phyloP scores from a whole-genome alignment of 2,113 vertebrate genomes.

The Protobothrops mucrosquamatus region DNA sequence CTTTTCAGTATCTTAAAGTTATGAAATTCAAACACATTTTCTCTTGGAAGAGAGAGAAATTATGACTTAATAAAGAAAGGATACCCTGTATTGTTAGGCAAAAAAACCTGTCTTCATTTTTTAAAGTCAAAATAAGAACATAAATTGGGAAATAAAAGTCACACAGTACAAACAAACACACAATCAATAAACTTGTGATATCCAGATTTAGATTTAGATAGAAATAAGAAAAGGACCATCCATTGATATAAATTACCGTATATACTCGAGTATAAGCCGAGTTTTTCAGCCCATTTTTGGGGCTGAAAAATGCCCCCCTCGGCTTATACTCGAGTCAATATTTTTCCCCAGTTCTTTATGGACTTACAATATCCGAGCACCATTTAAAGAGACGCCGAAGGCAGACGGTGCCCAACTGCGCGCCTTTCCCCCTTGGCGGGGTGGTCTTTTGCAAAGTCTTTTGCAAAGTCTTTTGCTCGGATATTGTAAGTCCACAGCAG shows the following conservation, averaged over 20 bases:
- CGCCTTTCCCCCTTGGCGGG: too few relatives aligned
- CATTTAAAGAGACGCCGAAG: too few relatives aligned
- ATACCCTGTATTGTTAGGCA: background rate
- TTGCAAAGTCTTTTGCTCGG: too few relatives aligned
- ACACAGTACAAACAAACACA: background rate
- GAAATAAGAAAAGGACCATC: background rate
- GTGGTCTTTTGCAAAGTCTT: too few relatives aligned
- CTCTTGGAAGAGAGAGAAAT: background rate
- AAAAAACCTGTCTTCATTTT: background rate
- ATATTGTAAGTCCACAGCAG: too few relatives aligned
- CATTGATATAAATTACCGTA: background rate
- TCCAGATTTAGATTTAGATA: background rate
- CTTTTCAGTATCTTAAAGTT: background rate
- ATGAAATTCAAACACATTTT: background rate
- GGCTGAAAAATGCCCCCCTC: too few relatives aligned
- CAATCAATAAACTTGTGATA: background rate
- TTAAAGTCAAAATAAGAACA: background rate
- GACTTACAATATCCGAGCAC: too few relatives aligned
- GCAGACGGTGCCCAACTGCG: too few relatives aligned
- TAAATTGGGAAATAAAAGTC: background rate
- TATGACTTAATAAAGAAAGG: background rate
- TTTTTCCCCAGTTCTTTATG: too few relatives aligned
- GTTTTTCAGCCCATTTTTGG: too few relatives aligned
- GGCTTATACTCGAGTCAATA: too few relatives aligned
- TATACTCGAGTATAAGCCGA: too few relatives aligned